phyloP scores from a whole-genome alignment of 2,113 vertebrate species.

The Parotia lawesii region DNA sequence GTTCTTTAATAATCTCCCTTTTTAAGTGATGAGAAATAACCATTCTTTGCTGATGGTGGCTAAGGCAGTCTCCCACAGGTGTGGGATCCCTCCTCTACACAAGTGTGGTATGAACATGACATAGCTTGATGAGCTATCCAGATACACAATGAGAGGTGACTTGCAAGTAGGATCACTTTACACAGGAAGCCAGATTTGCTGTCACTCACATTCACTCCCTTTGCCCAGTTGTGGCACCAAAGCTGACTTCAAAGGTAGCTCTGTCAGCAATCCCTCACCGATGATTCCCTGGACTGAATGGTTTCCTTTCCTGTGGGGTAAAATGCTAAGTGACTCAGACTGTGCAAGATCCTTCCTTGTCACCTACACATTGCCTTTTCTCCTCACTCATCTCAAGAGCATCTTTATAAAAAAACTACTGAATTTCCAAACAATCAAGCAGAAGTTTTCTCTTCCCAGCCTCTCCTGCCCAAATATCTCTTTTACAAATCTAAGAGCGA shows the following conservation, averaged over 20 bases:
- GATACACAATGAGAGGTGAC: neutral
- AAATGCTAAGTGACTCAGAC: neutral
- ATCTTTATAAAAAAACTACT: neutral
- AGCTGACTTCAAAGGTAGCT: neutral
- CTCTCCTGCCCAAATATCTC: neutral
- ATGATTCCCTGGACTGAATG: neutral
- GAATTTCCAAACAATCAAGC: neutral
- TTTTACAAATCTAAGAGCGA: neutral
- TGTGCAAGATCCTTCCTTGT: neutral
- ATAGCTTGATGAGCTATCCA: neutral
- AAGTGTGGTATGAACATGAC: fast-evolving
- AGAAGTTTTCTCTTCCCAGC: neutral
- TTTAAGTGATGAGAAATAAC: neutral
- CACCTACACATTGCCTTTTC: neutral
- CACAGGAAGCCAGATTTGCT: neutral
- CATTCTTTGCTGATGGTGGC: neutral
- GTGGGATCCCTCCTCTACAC: neutral
- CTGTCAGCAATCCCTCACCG: neutral
- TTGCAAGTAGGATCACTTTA: neutral
- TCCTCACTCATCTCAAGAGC: neutral
- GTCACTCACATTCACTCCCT: neutral
- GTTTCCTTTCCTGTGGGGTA: neutral
- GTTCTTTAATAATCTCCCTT: neutral
- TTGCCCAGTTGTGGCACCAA: neutral
- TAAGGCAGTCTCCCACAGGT: neutral